Percentiles rank a stretch among this genome's conserved stretches.
Evolutionary conservation across 2,797 vertebrate species (phyloP).

Genomic region (Coccyzus lansbergi): DNA sequence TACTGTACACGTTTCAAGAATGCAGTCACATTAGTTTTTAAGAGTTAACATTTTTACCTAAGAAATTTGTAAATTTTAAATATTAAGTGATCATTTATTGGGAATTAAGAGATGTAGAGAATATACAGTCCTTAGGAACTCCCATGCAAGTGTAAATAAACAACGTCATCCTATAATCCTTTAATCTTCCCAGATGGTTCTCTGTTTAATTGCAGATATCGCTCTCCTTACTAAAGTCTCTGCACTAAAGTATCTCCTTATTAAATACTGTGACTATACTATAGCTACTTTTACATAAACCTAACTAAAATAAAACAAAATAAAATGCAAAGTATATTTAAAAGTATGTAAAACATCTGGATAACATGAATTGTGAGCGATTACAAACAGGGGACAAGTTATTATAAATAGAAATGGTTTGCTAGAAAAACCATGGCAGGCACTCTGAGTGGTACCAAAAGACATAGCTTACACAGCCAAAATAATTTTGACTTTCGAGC

Average conservation of each 20-base stretch:
- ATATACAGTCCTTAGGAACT: background rate
- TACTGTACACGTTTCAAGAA: background rate
- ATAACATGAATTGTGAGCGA: background rate
- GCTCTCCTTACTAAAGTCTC: background rate
- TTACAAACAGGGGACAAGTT: background rate
- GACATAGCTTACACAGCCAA: background rate
- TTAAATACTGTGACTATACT: background rate
- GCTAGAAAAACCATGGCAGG: background rate
- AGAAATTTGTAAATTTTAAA: background rate
- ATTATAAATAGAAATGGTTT: background rate
- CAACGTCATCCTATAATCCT: background rate
- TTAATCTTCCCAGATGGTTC: background rate
- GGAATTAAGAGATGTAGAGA: background rate
- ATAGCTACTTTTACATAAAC: background rate
- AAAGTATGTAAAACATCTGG: background rate
- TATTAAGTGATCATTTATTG: background rate
- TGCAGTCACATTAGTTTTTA: background rate
- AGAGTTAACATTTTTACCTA: background rate
- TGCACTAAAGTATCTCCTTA: background rate
- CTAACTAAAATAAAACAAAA: background rate
- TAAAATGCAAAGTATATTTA: background rate
- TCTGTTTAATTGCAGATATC: background rate
- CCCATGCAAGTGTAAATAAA: background rate
- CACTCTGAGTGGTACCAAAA: background rate
- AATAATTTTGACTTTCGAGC: background rate